Evolutionary conservation across 2,797 vertebrate species (phyloP), one percentile per base, ranked within the genome.

Genomic region (Synaphobranchus kaupii): DNA sequence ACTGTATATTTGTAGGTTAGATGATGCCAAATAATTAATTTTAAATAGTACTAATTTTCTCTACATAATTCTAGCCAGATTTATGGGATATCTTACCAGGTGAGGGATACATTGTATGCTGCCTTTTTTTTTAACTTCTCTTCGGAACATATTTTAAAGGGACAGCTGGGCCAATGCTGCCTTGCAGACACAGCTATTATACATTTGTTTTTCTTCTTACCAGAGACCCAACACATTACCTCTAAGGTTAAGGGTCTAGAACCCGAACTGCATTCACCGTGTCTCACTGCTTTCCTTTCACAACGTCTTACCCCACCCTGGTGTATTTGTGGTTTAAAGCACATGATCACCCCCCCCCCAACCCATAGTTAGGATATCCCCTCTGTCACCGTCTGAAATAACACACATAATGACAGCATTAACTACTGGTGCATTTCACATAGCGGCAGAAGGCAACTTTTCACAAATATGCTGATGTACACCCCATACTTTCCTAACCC

Each of bases 391-490:
- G 90, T 85, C 89, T 89, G 89, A 90, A 92, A 91, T 88, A 88
- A 86, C 90, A 91, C 90, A 89, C 90, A 89, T 93, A 92, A 93
- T 93, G 92, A 90, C 89, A 88, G 90, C 89, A 91, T 91, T 91
- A 91, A 90, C 90, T 89, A 85, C 87, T 87, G 50, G 88, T 12
- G 48, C 56, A 39, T 81, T 34, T 48, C 20, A 88, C 58, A 9
- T n/a, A 12, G 58, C 20, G n/a, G 76, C 84, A 83, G 87, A 85
- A 83, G 87, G 87, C 68, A 20, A 25, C 28, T 58, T 58, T 85
- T 48, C 71, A 10, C 15, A n/a, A 71, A 73, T 34, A 52, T 52
- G 84, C 76, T 28, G 56, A 31, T 78, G 71, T 60, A 25, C 52
- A 17, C 34, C 34, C 76, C 76, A 31, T 34, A 44, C 63, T 50